Percentiles rank a stretch among this genome's conserved stretches.
phyloP scores from a whole-genome alignment of 2,888 invertebrate species.

The Drosophila subquinaria region DNA sequence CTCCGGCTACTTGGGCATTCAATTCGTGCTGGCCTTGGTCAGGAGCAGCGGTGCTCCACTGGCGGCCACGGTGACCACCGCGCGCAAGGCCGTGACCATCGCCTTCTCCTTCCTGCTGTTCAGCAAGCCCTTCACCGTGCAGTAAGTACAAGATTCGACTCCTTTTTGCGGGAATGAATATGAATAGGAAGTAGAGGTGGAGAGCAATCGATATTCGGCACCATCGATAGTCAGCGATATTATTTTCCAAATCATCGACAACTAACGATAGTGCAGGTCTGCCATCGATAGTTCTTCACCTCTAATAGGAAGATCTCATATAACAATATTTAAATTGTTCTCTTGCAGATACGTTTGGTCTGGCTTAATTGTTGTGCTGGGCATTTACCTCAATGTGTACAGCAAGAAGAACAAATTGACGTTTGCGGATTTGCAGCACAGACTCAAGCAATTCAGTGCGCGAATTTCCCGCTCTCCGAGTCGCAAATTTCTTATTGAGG shows the following conservation, averaged over 20 bases:
- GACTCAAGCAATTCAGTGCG: slow-evolving; percentile 51
- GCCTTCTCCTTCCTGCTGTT: slow-evolving; percentile 97
- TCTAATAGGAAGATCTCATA: too few species aligned
- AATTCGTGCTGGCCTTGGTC: slow-evolving; percentile 96
- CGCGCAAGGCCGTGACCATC: slow-evolving; percentile 96
- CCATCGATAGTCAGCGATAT: too few species aligned
- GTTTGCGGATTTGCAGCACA: slow-evolving; percentile 76
- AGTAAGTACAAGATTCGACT: slow-evolving; percentile 88
- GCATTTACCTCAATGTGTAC: slow-evolving; percentile 97
- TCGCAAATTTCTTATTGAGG: slow-evolving; percentile 82
- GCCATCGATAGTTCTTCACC: too few species aligned
- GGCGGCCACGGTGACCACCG: slow-evolving; percentile 97
- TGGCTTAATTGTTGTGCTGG: slow-evolving; percentile 93
- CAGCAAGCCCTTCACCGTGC: slow-evolving; percentile 96
- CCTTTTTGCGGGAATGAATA: too few species aligned
- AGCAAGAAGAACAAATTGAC: slow-evolving; percentile 89
- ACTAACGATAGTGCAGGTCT: too few species aligned
- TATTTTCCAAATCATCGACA: too few species aligned
- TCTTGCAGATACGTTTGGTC: slow-evolving; percentile 93
- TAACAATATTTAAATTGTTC: too few species aligned
- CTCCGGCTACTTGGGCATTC: slow-evolving; percentile 96
- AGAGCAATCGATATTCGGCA: too few species aligned
- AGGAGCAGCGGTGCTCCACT: slow-evolving; percentile 95
- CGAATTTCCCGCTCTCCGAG: slow-evolving; percentile 67
- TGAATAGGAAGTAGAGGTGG: too few species aligned